phyloP scores from a whole-genome alignment of 2,797 vertebrate species.

The Okamejei kenojei region DNA sequence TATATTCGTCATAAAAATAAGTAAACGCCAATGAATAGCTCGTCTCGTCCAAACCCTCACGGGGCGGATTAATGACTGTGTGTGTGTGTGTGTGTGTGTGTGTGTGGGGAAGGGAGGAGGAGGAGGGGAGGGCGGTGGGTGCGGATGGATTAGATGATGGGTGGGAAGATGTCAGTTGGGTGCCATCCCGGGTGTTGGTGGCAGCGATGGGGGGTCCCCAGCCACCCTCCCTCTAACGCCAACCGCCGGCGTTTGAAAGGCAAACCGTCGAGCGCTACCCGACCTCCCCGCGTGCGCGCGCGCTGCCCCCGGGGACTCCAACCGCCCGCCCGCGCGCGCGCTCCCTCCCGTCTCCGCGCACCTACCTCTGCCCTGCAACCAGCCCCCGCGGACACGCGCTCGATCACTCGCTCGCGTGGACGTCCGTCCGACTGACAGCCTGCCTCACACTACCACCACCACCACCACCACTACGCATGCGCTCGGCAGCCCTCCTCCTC shows the following conservation, averaged over 20 bases:
- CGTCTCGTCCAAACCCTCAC: too few relatives aligned
- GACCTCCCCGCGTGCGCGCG: background rate
- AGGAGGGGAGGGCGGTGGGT: too few relatives aligned
- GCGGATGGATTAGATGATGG: background rate
- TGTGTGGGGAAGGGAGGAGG: too few relatives aligned
- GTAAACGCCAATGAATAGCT: background rate
- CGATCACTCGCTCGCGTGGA: too few relatives aligned
- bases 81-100: too few relatives aligned
- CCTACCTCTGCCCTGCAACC: too few relatives aligned
- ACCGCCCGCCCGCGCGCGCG: slow-evolving; percentile 30
- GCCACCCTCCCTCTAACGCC: slow-evolving; percentile 14
- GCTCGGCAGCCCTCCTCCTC: too few relatives aligned
- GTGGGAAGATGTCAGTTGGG: background rate
- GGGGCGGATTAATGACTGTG: too few relatives aligned
- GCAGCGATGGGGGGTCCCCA: slow-evolving; percentile 24
- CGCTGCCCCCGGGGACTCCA: slow-evolving; percentile 14
- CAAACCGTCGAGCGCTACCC: background rate
- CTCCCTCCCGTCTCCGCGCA: background rate
- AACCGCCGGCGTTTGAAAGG: background rate
- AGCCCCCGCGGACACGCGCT: background rate
- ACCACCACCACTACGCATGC: too few relatives aligned
- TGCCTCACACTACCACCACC: too few relatives aligned
- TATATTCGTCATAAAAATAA: background rate
- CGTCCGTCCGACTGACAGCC: too few relatives aligned
- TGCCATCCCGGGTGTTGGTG: background rate